Conservation (phyloP, 2,113 vertebrate genomes). For the Entosphenus tridentatus region DNA sequence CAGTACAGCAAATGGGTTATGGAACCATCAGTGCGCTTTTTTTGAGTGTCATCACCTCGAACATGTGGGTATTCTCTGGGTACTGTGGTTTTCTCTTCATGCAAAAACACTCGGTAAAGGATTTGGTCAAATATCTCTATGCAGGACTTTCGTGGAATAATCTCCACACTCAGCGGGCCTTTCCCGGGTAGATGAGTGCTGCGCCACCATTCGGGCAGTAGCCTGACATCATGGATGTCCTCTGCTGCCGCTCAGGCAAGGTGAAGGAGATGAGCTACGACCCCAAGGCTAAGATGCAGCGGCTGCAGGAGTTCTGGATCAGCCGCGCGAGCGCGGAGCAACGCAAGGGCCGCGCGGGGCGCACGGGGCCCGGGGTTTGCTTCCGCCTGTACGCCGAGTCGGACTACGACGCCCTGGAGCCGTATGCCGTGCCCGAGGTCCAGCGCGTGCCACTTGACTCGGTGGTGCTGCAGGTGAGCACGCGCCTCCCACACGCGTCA, state of each 20-base stretch:
- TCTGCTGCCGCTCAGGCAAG: conserved; percentile 30
- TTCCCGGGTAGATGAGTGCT: neutral
- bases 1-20: too few relatives aligned
- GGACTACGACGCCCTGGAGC: conserved; percentile 45
- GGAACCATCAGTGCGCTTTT: too few relatives aligned
- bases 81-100: too few relatives aligned
- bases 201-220: neutral
- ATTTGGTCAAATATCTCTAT: too few relatives aligned
- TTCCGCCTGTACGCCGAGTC: conserved; percentile 61
- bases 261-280: conserved; percentile 89
- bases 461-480: conserved; percentile 46
- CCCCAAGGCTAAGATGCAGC: conserved; percentile 56
- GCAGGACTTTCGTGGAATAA: too few relatives aligned
- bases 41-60: too few relatives aligned
- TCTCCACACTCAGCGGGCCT: neutral
- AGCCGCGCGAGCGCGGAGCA: conserved; percentile 74
- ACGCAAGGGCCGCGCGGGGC: conserved; percentile 59
- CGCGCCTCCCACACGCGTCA: too few relatives aligned
- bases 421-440: conserved; percentile 63
- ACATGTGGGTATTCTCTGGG: too few relatives aligned
- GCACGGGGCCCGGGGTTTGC: conserved; percentile 61
- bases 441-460: conserved; percentile 52
- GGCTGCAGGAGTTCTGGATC: conserved; percentile 87
- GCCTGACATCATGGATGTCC: neutral
- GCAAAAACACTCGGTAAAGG: too few relatives aligned